Base-by-base conservation (phyloP, 2,113 vertebrate genomes). In the Struthio camelus region DNA sequence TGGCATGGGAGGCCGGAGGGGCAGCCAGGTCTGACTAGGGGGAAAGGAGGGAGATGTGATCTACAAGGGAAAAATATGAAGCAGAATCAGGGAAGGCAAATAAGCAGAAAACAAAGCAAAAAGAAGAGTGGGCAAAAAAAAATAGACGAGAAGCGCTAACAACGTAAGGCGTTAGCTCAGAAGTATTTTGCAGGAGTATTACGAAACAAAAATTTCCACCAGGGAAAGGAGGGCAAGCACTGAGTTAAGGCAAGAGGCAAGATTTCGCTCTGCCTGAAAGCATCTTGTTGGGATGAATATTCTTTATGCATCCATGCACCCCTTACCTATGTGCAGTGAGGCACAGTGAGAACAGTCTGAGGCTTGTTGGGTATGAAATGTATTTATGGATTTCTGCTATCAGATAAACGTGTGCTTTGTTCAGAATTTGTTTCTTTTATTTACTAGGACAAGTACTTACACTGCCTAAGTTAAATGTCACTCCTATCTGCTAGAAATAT, bases 401-500 rank as follows among this genome's bases (percentile, higher is more conserved):
- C 61, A 77, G 91, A 85, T 50, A 87, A 82, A 78, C 59, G 44
- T 85, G 80, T 58, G 34, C 62, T 94, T 96, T 93, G 80, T 94
- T 53, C 54, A 58, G 77, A 96, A 94, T 44, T 72, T 44, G 58
- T 93, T 86, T 97, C 70, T 69, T 88, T 87, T 92, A 76, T 92
- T 97, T 90, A 92, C 51, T 28, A 66, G 82, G 71, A 22, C 40
- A 89, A 72, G 62, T 79, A 78, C 3, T 89, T 85, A n/a, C 36
- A 40, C n/a, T 75, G 66, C 51, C 51, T 30, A 82, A 91, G 64
- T 46, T 87, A 94, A 96, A 92, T 82, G 92, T 44, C 85, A 51
- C 40, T 88, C 46, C 78, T 90, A 80, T 88, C 79, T 94, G 44
- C 66, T 81, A 87, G 67, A 94, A 82, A 82, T 91, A 94, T 86